Percentiles rank a stretch among this genome's conserved stretches.
Conservation (phyloP, 2,797 vertebrate genomes). For the Scleropages formosus region DNA sequence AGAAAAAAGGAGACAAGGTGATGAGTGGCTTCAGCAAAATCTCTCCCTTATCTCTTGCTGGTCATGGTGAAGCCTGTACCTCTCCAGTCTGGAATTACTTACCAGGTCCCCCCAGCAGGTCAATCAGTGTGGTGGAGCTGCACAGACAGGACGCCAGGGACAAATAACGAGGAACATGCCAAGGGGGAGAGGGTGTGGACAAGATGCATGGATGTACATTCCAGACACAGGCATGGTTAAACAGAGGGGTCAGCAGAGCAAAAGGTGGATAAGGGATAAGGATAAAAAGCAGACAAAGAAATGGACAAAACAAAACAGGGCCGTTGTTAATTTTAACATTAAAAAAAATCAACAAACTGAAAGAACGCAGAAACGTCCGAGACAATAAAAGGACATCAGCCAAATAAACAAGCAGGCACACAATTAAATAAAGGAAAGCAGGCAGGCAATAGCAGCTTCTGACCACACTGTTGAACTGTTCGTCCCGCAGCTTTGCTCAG, state of each 20-base stretch:
- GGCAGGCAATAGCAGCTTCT: constrained; percentile 4
- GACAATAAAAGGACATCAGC: background rate
- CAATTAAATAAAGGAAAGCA: constrained; percentile 11
- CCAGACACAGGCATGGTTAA: constrained; percentile 47
- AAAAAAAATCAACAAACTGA: constrained; percentile 21
- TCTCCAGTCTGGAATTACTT: constrained; percentile 61
- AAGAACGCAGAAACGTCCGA: background rate
- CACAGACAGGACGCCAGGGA: constrained; percentile 44
- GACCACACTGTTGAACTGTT: background rate
- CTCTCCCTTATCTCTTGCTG: background rate
- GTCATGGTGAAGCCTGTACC: constrained; percentile 16
- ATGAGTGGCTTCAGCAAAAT: background rate
- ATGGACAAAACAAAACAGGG: constrained; percentile 16
- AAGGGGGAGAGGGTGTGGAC: constrained; percentile 24
- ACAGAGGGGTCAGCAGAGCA: constrained; percentile 63
- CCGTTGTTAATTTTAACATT: constrained; percentile 17
- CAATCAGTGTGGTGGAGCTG: constrained; percentile 39
- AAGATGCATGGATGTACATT: constrained; percentile 17
- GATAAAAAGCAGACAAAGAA: constrained; percentile 20
- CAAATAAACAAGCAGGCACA: background rate
- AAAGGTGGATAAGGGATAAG: constrained; percentile 35
- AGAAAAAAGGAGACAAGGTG: background rate
- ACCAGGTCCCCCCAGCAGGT: constrained; percentile 58
- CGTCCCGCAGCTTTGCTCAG: background rate
- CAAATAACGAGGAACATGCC: background rate